Base-by-base conservation (phyloP, 2,888 invertebrate genomes). In the Calameuta pallipes region DNA sequence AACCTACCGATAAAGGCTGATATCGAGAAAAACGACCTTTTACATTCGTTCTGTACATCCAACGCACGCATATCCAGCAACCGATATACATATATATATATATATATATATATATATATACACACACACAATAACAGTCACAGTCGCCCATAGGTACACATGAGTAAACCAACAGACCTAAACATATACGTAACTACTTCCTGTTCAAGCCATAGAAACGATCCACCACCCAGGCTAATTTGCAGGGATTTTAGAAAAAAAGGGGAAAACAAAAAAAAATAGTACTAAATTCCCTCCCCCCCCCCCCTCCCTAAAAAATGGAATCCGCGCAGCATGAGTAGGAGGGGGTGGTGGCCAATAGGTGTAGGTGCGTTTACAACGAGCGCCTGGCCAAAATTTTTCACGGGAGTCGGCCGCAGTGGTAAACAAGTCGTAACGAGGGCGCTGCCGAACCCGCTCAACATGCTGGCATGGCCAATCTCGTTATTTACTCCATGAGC, bases 381-480 rank as follows among this genome's bases (percentile, higher is more conserved):
- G 23, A 23, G 56, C 15, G 31, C 71, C 30, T 30, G 31, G 71
- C 9, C 30, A 30, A 71, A 13, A 71, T 71, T 71, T 71, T 71
- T 71, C 71, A 71, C 30, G 11, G 23, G 71, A 31, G 31, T 56
- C 56, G 56, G 56, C 71, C 71, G 34, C 34, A 34, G 31, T 11
- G 71, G 71, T 71, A 71, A 71, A 71, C 71, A 71, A 71, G 71
- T 71, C 71, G 34, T 71, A 71, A 71, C 71, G 71, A 71, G 71
- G 30, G 34, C 74, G 36, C 34, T 30, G 74, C 74, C n/a, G 74
- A 30, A 36, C 74, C 74, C 35, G 74, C 37, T 30, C 30, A 33
- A 30, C 74, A 34, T 34, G 56, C 56, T 56, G 56, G 23, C 56
- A 56, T 56, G 23, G 56, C 23, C 56, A 34, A 74, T 74, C 37